Evolutionary conservation across 1,140 invertebrate genomes (phyloP), one percentile per base, ranked within the genome.

Genomic region (Parasteatoda tepidariorum): DNA sequence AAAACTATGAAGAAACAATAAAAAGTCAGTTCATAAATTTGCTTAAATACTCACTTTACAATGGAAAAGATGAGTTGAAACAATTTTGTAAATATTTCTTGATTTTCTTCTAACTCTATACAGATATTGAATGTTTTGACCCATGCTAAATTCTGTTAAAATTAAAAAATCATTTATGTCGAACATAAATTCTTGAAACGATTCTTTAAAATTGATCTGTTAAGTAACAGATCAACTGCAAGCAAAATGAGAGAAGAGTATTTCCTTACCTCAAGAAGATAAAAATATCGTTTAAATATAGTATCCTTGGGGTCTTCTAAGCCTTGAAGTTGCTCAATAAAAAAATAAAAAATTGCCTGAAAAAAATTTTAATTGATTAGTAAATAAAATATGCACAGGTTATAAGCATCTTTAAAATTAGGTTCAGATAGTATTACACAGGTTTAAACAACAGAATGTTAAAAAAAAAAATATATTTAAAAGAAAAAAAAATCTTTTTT

Each of bases 71-170:
- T 97, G n/a, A 98, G 92, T 66, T 94, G 93, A 89, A 98, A 98
- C 0, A 99, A 91, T 55, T 93, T 93, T 87, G 96, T 97, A 88
- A 99, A 98, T 87, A 99, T 98, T 89, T 98, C 96, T 89, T 98
- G 96, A 87, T 95, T 98, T 89, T 98, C 97, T 89, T 99, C 97
- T 54, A 99, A 89, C 88, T 99, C 97, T 88, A 99, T 97, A 89
- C 97, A 99, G 94, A 99, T 98, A 89, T 98, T 98, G 89, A 99
- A 99, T 0, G 97, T 98, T 89, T 99, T 99, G 26, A 98, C 97
- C 90, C 97, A 99, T 11, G 97, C 97, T 84, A 99, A 91, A 90
- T 98, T 99, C 91, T 98, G 95, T 90, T 55, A 55, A 55, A 38
- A 62, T n/a, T n/a, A n/a, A 61, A 24, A 28, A 61, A 59, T 9